A percentile compares a stretch with the other conserved stretches of the same genome.
These are phyloP conservation scores for Mola mola DNA, from an alignment of 2,113 vertebrate genomes.

Conservation along the genomic window DNA sequence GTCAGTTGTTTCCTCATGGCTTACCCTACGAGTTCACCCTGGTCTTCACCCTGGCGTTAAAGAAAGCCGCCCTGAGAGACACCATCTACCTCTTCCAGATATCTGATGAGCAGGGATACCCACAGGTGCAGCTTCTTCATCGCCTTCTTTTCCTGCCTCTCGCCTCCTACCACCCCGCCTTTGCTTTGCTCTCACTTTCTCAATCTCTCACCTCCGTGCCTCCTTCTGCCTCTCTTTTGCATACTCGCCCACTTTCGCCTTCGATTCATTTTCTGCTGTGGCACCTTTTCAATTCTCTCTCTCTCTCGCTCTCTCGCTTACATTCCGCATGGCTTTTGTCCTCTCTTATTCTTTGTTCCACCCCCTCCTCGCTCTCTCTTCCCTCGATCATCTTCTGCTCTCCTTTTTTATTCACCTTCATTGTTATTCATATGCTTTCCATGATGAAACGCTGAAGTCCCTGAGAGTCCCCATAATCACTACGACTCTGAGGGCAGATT, in stretches of 20 bases:
- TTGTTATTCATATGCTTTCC: constrained; percentile 66
- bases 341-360: constrained; percentile 39
- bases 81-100: constrained; percentile 94
- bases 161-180: background rate
- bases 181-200: background rate
- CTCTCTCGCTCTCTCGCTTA: constrained; percentile 18
- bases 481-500: constrained; percentile 62
- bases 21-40: constrained; percentile 89
- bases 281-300: constrained; percentile 59
- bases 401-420: constrained; percentile 60
- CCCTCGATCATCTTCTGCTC: constrained; percentile 43
- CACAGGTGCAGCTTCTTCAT: constrained; percentile 83
- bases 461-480: constrained; percentile 68
- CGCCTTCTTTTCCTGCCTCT: constrained; percentile 1
- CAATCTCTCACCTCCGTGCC: constrained; percentile 21
- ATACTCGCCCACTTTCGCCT: constrained; percentile 57
- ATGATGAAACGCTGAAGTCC: constrained; percentile 67
- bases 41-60: constrained; percentile 90
- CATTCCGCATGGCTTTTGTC: constrained; percentile 52
- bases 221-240: constrained; percentile 46
- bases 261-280: constrained; percentile 56
- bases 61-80: constrained; percentile 87
- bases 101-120: constrained; percentile 88
- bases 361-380: constrained; percentile 6
- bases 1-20: constrained; percentile 89